A percentile compares a stretch with the other conserved stretches of the same genome.
phyloP scores from a whole-genome alignment of 2,113 vertebrate genomes.

The Corythornis madagascariensis region DNA sequence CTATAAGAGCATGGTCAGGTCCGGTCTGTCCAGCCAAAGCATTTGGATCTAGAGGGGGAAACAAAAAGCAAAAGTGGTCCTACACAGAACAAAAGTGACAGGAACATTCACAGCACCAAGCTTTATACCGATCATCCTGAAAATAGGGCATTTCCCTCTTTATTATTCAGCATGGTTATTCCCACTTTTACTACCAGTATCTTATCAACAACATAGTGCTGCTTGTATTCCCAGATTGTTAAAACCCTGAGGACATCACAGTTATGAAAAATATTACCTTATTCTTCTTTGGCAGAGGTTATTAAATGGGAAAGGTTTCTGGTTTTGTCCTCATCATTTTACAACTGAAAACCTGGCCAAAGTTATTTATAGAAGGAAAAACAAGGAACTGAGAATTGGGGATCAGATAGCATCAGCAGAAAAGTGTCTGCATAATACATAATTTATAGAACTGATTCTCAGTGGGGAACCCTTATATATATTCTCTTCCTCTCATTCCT shows the following conservation, averaged over 20 bases:
- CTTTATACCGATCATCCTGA: background rate
- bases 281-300: conserved; percentile 28
- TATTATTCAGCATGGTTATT: conserved; percentile 38
- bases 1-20: conserved; percentile 96
- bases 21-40: conserved; percentile 86
- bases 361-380: conserved; percentile 72
- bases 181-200: conserved; percentile 7
- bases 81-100: background rate
- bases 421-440: conserved; percentile 68
- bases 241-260: conserved; percentile 47
- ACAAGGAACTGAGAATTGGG: conserved; percentile 65
- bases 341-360: conserved; percentile 56
- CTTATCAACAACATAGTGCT: conserved; percentile 45
- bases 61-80: conserved; percentile 24
- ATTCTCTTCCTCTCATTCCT: conserved; percentile 47
- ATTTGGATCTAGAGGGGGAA: conserved; percentile 87
- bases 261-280: conserved; percentile 37
- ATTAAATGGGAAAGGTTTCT: conserved; percentile 55
- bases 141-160: conserved; percentile 48
- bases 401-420: conserved; percentile 65
- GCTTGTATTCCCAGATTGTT: conserved; percentile 42
- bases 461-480: conserved; percentile 49
- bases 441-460: conserved; percentile 71
- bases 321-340: conserved; percentile 33
- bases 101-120: background rate